Conservation (phyloP, 2,888 invertebrate species). For the Macaria notata region DNA sequence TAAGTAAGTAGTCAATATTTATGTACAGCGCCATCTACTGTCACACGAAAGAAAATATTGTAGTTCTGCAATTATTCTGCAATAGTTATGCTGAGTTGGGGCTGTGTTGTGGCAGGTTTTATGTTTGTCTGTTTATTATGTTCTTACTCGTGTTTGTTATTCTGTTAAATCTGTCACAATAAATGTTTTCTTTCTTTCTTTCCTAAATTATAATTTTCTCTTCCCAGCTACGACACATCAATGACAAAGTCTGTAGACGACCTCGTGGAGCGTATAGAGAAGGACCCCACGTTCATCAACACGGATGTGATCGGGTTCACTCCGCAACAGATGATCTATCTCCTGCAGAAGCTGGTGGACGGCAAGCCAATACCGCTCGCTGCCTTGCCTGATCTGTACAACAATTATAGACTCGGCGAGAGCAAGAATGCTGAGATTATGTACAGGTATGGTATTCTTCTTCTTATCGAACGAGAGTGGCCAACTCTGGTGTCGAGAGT, state of each 20-base stretch:
- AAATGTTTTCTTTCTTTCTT: too few relatives aligned
- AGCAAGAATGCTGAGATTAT: conserved; percentile 91
- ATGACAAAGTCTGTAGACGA: conserved; percentile 83
- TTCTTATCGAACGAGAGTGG: too few relatives aligned
- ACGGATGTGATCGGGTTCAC: conserved; percentile 81
- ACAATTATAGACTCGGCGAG: conserved; percentile 84
- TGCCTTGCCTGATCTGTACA: conserved; percentile 64
- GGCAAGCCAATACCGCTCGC: conserved; percentile 73
- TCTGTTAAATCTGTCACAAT: too few relatives aligned
- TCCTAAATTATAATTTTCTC: too few relatives aligned
- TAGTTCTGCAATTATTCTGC: too few relatives aligned
- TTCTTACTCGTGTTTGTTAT: too few relatives aligned
- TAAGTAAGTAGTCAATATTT: conserved; percentile 75
- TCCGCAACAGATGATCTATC: conserved; percentile 85
- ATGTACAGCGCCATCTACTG: background rate
- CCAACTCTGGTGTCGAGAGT: too few relatives aligned
- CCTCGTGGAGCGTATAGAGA: conserved; percentile 73
- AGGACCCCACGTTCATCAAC: conserved; percentile 63
- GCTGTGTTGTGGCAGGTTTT: too few relatives aligned
- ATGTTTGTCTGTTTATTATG: too few relatives aligned
- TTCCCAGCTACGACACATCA: conserved; percentile 84
- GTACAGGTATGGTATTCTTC: conserved; percentile 37
- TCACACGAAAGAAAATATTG: too few relatives aligned
- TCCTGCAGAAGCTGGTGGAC: conserved; percentile 86
- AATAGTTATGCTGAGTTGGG: too few relatives aligned